Conservation (phyloP, 2,113 vertebrate genomes). For the Rhineura floridana region DNA sequence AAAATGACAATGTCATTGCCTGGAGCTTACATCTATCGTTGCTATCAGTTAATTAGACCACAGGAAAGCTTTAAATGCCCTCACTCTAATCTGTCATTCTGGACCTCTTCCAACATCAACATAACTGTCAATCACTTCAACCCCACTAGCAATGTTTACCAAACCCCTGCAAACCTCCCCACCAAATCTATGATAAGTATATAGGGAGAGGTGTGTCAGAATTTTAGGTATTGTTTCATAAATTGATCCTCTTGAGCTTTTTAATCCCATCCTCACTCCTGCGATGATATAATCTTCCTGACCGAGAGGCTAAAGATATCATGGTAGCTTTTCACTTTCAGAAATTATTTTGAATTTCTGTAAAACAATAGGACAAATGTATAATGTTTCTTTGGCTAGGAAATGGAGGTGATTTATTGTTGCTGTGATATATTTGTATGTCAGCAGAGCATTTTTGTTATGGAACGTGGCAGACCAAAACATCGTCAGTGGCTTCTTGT, state of each 20-base stretch:
- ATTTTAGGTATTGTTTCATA: conserved; percentile 59
- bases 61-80: conserved; percentile 59
- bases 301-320: not conserved
- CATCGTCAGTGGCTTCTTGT: not conserved
- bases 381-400: not conserved
- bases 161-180: not conserved
- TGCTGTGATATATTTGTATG: not conserved
- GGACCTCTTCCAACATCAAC: conserved; percentile 55
- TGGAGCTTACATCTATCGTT: conserved; percentile 69
- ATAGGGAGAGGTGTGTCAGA: conserved; percentile 28
- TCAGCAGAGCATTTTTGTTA: not conserved
- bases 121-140: conserved; percentile 47
- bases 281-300: conserved; percentile 43
- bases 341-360: not conserved
- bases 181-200: conserved; percentile 26
- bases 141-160: conserved; percentile 36
- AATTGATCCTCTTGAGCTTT: conserved; percentile 1
- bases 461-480: not conserved
- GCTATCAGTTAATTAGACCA: conserved; percentile 66
- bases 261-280: conserved; percentile 20
- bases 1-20: conserved; percentile 63
- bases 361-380: conserved; percentile 14
- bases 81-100: conserved; percentile 59
- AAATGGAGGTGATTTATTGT: not conserved
- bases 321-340: not conserved